Evolutionary conservation across 2,888 invertebrate species (phyloP).

Genomic region (Barypeithes pellucidus): DNA sequence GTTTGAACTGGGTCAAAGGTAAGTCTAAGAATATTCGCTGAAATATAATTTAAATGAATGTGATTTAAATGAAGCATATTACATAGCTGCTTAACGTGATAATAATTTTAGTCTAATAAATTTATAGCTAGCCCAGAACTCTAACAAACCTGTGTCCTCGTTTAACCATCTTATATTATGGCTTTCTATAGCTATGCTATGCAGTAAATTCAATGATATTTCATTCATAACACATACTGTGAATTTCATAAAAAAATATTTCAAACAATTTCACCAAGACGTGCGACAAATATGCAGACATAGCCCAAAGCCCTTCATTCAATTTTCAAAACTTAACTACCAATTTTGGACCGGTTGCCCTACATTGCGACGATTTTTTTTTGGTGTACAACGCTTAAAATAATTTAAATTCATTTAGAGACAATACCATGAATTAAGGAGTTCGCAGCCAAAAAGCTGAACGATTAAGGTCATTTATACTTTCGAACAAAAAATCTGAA

Average conservation of each 20-base stretch:
- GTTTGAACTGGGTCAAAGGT: no score
- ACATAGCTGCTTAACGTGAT: no score
- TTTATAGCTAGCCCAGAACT: no score
- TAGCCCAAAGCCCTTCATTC: conserved; percentile 30
- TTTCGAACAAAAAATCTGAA: not conserved
- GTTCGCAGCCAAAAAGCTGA: conserved; percentile 9
- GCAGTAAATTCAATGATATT: not conserved
- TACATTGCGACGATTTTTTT: conserved; percentile 29
- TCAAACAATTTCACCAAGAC: conserved; percentile 16
- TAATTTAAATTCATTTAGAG: conserved; percentile 38
- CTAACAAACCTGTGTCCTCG: no score
- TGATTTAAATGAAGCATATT: no score
- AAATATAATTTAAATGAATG: no score
- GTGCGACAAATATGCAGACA: conserved; percentile 30
- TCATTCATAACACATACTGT: not conserved
- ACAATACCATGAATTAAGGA: conserved; percentile 34
- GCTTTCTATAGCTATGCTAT: no score
- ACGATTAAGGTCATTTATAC: conserved; percentile 15
- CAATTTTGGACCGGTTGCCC: conserved; percentile 34
- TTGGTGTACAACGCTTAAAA: conserved; percentile 26
- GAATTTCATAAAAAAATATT: not conserved
- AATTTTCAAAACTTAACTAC: conserved; percentile 28
- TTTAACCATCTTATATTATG: no score
- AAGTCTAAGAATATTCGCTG: no score
- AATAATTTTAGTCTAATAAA: no score